Percentiles rank a stretch among this genome's conserved stretches.
Evolutionary conservation across 2,113 vertebrate genomes (phyloP).

Genomic region (Cettia cetti): DNA sequence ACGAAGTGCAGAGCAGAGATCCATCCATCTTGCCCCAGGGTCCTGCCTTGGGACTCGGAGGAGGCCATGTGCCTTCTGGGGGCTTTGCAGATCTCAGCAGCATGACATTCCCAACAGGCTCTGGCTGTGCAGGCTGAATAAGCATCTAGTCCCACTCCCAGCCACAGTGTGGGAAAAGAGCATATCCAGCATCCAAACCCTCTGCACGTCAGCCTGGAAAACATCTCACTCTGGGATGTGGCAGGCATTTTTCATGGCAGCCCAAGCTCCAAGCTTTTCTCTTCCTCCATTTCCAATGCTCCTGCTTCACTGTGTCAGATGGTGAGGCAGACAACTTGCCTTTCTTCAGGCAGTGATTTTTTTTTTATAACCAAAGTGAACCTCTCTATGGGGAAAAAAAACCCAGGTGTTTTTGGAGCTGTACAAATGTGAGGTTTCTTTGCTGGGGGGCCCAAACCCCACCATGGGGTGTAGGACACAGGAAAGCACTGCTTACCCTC

Average conservation of each 20-base stretch:
- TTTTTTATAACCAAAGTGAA: not conserved
- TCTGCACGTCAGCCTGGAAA: not conserved
- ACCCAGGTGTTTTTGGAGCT: not conserved
- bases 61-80: not conserved
- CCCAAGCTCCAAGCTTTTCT: not conserved
- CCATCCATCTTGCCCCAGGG: not conserved
- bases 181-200: not conserved
- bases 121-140: rapidly evolving
- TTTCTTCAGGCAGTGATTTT: not conserved
- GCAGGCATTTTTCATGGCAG: not conserved
- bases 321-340: not conserved
- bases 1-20: not conserved
- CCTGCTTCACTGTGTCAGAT: not conserved
- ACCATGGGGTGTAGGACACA: rapidly evolving
- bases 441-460: not conserved
- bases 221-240: rapidly evolving
- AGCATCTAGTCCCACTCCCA: not conserved
- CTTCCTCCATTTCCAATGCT: not conserved
- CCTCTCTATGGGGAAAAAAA: not conserved
- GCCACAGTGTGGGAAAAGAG: not conserved
- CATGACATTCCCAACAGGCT: not conserved
- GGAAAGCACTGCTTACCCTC: not conserved
- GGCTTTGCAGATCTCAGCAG: not conserved
- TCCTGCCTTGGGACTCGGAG: not conserved
- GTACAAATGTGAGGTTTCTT: not conserved